Base-by-base conservation (phyloP, 2,888 invertebrate genomes). In the Penaeus monodon region DNA sequence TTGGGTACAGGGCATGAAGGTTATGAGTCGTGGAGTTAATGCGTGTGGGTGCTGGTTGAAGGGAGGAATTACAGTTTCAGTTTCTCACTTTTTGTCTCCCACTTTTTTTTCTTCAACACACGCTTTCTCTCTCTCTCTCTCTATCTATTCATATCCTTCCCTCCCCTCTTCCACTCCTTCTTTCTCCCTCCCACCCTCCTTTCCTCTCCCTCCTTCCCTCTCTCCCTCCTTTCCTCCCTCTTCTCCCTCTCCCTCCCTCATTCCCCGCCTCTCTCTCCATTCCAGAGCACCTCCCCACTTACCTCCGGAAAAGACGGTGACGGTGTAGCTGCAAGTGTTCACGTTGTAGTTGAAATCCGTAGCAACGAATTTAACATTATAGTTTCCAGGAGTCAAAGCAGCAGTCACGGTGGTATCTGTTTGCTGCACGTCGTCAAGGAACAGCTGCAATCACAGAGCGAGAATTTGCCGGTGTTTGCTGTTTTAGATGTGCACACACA, bases 281-380 rank as follows among this genome's bases (percentile, higher is more conserved):
- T 33, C 70, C 70, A 22, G 27, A 68, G 17, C 70, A 4, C 24
- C 17, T 17, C 12, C 4, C 24, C 4, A 17, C 76, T 33, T 63
- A 79, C 81, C 81, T 44, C 68, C 38, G 10, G 24, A 1, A n/a
- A 4, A 7, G 17, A 81, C 44, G 20, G 38, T 68, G 44, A 81
- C 24, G 70, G 12, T 81, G 57, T 81, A 81, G 73, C 33, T 33
- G 33, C 81, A 81, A 49, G 49, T 49, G 70, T 81, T 70, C 27
- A 68, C 22, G 29, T 81, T 81, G 27, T 29, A 24, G 73, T n/a
- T 22, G 27, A 24, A 24, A n/a, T 81, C 81, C n/a, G 49, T 81
- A 27, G 81, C 81, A 22, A 81, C 63, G 57, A 44, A 57, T 24
- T 7, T 22, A 27, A 81, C 70, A 10, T 12, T 70, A 49, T 81